These are phyloP conservation scores for Hetaerina americana DNA, from an alignment of 1,140 invertebrate species.

Conservation along the genomic window DNA sequence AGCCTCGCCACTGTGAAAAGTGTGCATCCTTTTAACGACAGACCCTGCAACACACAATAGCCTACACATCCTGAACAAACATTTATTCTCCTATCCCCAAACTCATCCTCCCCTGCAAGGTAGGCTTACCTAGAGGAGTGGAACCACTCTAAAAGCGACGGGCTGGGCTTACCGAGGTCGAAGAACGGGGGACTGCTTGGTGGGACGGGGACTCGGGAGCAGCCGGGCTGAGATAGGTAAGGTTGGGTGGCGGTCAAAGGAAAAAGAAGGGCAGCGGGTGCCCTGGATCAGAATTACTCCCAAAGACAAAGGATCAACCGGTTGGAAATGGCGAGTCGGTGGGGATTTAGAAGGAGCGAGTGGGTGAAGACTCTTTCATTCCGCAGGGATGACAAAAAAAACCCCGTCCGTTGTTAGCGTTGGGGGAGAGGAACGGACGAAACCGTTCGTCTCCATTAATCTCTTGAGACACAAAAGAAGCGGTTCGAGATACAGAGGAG, in stretches of 20 bases:
- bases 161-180: neutral
- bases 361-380: neutral
- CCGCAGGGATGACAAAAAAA: neutral
- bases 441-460: no score
- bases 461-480: no score
- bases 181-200: neutral
- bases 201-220: neutral
- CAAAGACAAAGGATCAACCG: neutral
- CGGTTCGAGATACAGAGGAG: no score
- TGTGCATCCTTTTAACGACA: neutral
- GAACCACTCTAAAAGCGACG: no score
- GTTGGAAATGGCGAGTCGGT: neutral
- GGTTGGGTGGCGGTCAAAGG: neutral
- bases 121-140: no score
- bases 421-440: no score
- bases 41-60: neutral
- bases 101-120: neutral
- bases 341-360: neutral
- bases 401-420: no score
- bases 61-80: no score
- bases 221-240: no score
- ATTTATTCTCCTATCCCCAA: neutral
- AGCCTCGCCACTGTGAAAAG: neutral
- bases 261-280: neutral
- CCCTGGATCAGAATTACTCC: no score